Evolutionary conservation across 2,113 vertebrate species (phyloP).

Genomic region (Python bivittatus): DNA sequence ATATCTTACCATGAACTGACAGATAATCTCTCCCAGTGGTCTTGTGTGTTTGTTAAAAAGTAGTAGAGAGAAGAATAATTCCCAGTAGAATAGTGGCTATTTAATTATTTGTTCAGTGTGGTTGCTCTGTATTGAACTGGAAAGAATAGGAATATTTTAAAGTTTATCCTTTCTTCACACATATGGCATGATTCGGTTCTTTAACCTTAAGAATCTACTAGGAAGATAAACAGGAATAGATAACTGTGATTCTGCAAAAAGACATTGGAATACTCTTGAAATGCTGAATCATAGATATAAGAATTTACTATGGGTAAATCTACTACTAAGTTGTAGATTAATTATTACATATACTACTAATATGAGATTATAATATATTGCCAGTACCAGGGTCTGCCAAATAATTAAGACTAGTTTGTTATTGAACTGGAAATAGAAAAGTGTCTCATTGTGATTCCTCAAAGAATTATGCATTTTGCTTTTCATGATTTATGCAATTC

Average conservation of each 20-base stretch:
- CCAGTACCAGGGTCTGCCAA: background rate
- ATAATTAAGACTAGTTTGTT: background rate
- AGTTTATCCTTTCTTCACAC: accelerated
- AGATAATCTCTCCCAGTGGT: background rate
- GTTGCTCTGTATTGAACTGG: background rate
- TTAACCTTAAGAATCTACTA: background rate
- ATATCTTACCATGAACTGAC: background rate
- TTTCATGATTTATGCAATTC: background rate
- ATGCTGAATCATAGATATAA: background rate
- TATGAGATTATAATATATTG: background rate
- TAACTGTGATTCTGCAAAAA: background rate
- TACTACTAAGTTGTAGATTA: background rate
- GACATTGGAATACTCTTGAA: background rate
- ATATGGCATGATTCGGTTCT: accelerated
- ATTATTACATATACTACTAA: no score
- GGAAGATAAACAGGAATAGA: background rate
- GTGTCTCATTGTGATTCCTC: slow-evolving; percentile 53
- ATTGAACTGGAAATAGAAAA: slow-evolving; percentile 18
- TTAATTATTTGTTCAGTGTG: slow-evolving; percentile 2
- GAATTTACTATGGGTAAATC: background rate
- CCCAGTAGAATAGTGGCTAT: background rate
- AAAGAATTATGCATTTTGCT: slow-evolving; percentile 36
- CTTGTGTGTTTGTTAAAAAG: background rate
- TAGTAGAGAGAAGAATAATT: background rate
- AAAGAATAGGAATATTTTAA: background rate